Evolutionary conservation across 2,797 vertebrate species (phyloP).

Genomic region (Enteromius fasciolatus): DNA sequence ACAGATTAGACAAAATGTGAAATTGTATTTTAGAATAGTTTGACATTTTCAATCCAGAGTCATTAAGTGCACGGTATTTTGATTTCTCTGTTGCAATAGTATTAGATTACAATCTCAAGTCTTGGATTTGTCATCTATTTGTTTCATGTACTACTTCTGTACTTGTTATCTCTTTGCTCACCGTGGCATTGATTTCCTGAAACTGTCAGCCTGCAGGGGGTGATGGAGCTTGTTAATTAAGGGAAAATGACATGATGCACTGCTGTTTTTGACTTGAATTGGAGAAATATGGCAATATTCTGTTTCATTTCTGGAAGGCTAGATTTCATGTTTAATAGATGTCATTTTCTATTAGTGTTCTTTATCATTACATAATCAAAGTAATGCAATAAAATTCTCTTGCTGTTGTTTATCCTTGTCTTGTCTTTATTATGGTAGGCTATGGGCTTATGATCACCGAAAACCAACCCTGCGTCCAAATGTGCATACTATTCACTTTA

Average conservation of each 20-base stretch:
- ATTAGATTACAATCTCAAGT: constrained; percentile 26
- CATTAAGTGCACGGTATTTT: constrained; percentile 38
- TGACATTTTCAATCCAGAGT: background rate
- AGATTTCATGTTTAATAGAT: constrained; percentile 42
- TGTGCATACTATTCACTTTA: too few relatives aligned
- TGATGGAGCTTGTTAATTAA: background rate
- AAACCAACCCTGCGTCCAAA: background rate
- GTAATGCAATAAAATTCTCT: constrained; percentile 53
- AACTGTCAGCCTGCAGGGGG: background rate
- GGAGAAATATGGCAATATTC: constrained; percentile 5
- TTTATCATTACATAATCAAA: constrained; percentile 28
- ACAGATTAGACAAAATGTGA: constrained; percentile 58
- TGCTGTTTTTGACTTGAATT: constrained; percentile 11
- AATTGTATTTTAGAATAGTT: constrained; percentile 44
- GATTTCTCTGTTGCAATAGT: constrained; percentile 27
- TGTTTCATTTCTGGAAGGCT: constrained; percentile 16
- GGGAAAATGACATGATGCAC: background rate
- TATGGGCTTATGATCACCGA: background rate
- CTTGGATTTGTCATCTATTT: constrained; percentile 20
- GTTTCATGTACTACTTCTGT: constrained; percentile 41
- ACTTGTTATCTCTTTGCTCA: constrained; percentile 31
- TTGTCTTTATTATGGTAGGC: constrained; percentile 13
- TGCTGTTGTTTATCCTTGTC: constrained; percentile 22
- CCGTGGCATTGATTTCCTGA: background rate
- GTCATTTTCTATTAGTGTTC: constrained; percentile 41